phyloP scores from a whole-genome alignment of 2,797 vertebrate genomes.

The Oreochromis mossambicus region DNA sequence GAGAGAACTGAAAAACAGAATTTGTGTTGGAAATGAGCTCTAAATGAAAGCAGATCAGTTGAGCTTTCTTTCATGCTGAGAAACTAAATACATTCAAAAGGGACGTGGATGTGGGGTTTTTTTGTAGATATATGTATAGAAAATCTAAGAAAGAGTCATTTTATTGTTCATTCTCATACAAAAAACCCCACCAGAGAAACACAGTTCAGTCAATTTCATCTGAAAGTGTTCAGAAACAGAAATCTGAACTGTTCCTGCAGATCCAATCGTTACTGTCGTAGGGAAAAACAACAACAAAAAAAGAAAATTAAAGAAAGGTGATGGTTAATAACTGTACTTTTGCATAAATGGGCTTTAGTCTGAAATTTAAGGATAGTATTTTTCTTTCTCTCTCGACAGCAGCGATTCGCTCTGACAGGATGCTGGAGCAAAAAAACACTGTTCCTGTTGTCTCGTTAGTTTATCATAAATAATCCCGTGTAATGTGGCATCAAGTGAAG shows the following conservation, averaged over 20 bases:
- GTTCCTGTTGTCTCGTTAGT: neutral
- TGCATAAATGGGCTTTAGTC: accelerated
- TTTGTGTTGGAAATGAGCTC: neutral
- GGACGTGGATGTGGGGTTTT: neutral
- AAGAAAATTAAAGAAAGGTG: neutral
- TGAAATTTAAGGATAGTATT: accelerated
- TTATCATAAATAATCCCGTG: accelerated
- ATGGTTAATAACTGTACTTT: neutral
- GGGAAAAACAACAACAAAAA: neutral
- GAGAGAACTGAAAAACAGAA: neutral
- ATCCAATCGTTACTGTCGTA: neutral
- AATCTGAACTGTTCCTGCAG: neutral
- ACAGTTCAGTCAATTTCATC: neutral
- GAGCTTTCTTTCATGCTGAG: constrained; percentile 3
- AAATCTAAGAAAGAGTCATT: neutral
- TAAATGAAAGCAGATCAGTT: neutral
- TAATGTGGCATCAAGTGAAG: neutral
- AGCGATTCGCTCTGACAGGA: neutral
- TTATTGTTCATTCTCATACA: neutral
- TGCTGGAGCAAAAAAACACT: neutral
- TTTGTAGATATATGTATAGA: neutral
- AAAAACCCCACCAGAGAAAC: neutral
- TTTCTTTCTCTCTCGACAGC: neutral
- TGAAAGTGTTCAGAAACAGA: neutral
- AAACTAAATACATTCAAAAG: constrained; percentile 39